Conservation (phyloP, 2,888 invertebrate species). For the Tenthredo notha region DNA sequence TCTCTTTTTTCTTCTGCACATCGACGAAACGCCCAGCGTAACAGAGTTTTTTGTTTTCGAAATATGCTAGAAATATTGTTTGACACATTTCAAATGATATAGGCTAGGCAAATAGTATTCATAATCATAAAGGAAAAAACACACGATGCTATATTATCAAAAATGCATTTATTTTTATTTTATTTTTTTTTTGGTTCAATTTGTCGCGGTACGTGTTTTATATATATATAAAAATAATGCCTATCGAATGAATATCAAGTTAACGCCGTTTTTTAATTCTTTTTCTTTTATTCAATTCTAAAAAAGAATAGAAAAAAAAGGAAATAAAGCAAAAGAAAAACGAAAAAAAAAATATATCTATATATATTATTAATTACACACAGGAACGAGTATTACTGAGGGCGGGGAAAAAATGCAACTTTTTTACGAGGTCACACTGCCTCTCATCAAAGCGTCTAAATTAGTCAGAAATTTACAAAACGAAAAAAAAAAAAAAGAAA, state of each 20-base stretch:
- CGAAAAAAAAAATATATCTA: neutral
- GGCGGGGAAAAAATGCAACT: constrained; percentile 32
- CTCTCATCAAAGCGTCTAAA: neutral
- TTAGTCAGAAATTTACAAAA: neutral
- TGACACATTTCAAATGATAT: constrained; percentile 18
- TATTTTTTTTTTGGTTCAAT: constrained; percentile 8
- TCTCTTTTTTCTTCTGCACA: neutral
- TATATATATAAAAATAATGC: constrained; percentile 43
- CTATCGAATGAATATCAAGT: constrained; percentile 40
- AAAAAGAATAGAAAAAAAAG: neutral
- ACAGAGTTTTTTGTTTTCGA: neutral
- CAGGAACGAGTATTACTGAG: constrained; percentile 41
- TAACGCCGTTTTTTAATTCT: neutral
- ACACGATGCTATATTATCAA: constrained; percentile 16
- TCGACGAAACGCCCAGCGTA: neutral
- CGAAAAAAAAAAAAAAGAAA: neutral
- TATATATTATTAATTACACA: constrained; percentile 22
- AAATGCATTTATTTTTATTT: constrained; percentile 25
- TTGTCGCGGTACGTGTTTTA: constrained; percentile 2
- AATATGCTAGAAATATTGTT: neutral
- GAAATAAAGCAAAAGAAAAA: neutral
- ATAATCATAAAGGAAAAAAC: neutral
- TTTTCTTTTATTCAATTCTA: constrained; percentile 18
- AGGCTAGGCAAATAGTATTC: neutral
- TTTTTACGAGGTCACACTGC: neutral